phyloP scores from a whole-genome alignment of 2,113 vertebrate species.

The Tragelaphus strepsiceros region DNA sequence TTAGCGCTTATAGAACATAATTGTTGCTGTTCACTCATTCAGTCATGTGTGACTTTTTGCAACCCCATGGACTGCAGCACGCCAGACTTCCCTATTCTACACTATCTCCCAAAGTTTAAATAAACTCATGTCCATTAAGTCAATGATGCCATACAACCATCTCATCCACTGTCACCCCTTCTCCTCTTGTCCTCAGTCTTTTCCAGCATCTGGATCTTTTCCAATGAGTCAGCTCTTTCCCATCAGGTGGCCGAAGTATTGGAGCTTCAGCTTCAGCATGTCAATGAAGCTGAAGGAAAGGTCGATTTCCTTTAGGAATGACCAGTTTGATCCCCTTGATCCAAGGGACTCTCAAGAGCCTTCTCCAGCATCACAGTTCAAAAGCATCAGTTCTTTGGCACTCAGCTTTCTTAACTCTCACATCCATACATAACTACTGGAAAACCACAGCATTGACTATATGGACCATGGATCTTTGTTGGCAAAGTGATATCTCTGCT shows the following conservation, averaged over 20 bases:
- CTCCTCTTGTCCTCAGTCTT: neutral
- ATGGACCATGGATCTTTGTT: neutral
- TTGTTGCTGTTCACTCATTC: neutral
- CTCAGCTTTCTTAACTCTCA: neutral
- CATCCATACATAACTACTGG: neutral
- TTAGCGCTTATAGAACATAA: neutral
- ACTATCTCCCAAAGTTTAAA: neutral
- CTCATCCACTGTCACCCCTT: neutral
- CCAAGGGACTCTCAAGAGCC: neutral
- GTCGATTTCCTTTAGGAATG: neutral
- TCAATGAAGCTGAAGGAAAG: fast-evolving
- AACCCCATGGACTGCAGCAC: neutral
- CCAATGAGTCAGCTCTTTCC: neutral
- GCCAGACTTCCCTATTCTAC: neutral
- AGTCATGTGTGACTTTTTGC: neutral
- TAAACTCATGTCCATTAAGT: neutral
- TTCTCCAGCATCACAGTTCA: neutral
- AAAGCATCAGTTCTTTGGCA: neutral
- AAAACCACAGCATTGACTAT: neutral
- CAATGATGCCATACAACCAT: neutral
- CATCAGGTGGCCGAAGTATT: neutral
- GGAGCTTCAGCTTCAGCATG: neutral
- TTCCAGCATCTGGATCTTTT: neutral
- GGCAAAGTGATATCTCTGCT: neutral
- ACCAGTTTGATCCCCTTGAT: neutral